These are phyloP conservation scores for Hyalella azteca DNA, from an alignment of 2,888 invertebrate genomes.

Conservation along the genomic window DNA sequence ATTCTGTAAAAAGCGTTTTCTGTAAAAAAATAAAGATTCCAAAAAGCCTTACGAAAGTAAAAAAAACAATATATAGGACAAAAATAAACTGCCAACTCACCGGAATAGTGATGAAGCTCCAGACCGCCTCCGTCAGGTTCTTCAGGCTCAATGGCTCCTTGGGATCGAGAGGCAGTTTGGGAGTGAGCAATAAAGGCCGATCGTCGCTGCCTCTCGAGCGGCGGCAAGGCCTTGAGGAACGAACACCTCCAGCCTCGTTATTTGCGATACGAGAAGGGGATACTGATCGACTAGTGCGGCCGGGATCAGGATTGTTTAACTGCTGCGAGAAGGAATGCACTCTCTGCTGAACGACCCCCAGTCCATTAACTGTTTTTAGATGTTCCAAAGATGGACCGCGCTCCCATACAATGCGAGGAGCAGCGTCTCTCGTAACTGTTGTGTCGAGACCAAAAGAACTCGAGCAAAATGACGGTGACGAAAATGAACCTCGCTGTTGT, in stretches of 20 bases:
- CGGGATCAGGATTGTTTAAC: conserved; percentile 43
- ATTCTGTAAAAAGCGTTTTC: too few species aligned
- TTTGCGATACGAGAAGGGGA: conserved; percentile 1
- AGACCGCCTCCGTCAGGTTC: conserved; percentile 55
- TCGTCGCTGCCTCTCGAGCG: conserved; percentile 38
- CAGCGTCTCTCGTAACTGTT: not conserved
- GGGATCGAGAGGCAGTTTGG: conserved; percentile 45
- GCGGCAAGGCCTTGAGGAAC: conserved; percentile 19
- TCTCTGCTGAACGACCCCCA: conserved; percentile 53
- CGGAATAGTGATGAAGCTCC: conserved; percentile 56
- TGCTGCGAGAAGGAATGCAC: conserved; percentile 49
- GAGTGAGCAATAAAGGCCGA: conserved; percentile 42
- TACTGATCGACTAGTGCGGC: conserved; percentile 13
- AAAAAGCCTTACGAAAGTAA: too few species aligned
- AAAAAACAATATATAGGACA: too few species aligned
- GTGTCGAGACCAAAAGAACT: not conserved
- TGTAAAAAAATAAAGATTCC: too few species aligned
- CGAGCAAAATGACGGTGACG: not conserved
- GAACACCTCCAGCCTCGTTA: conserved; percentile 2
- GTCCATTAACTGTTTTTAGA: conserved; percentile 28
- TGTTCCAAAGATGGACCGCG: conserved; percentile 49
- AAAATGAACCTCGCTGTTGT: conserved; percentile 31
- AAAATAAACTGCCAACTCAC: conserved; percentile 46
- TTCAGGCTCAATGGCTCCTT: conserved; percentile 51
- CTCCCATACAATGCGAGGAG: conserved; percentile 42